Percentiles rank a stretch among this genome's conserved stretches.
phyloP scores from a whole-genome alignment of 64 coral and sea anemone genomes.

The Montipora foliosa region DNA sequence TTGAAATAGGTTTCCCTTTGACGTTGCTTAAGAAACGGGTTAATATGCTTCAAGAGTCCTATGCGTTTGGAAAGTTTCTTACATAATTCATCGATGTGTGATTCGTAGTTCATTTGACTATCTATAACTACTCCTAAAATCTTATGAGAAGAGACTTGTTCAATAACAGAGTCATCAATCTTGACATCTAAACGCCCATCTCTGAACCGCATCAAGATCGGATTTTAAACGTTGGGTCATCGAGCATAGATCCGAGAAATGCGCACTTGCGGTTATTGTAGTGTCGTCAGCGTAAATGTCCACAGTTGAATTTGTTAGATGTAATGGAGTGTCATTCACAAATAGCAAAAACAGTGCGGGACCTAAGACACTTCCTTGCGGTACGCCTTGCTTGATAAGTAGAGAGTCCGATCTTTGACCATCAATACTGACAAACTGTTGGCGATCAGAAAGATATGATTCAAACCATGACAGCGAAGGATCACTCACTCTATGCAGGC shows the following conservation, averaged over 20 bases:
- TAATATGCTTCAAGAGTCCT: constrained; percentile 1
- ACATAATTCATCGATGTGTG: constrained; percentile 39
- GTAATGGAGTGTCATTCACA: constrained; percentile 12
- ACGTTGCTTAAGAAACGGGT: no score
- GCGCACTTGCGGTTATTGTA: constrained; percentile 12
- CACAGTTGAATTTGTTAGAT: no score
- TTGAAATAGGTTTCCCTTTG: not conserved
- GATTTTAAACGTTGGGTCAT: not conserved
- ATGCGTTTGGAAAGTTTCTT: constrained; percentile 58
- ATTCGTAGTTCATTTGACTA: constrained; percentile 7
- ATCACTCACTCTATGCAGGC: constrained; percentile 18
- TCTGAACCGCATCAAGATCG: not conserved
- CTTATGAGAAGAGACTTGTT: constrained; percentile 9
- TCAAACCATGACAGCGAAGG: constrained; percentile 23
- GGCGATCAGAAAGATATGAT: not conserved
- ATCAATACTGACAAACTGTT: no score
- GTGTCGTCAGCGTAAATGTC: constrained; percentile 47
- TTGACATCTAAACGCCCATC: constrained; percentile 19
- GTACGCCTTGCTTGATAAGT: constrained; percentile 23
- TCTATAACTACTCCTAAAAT: constrained; percentile 24
- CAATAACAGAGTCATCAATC: not conserved
- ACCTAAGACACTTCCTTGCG: constrained; percentile 37
- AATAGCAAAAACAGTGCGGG: not conserved
- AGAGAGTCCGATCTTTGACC: not conserved
- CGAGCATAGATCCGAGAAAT: constrained; percentile 1